Evolutionary conservation across 2,113 vertebrate genomes (phyloP).

Genomic region (Pardalotus punctatus): DNA sequence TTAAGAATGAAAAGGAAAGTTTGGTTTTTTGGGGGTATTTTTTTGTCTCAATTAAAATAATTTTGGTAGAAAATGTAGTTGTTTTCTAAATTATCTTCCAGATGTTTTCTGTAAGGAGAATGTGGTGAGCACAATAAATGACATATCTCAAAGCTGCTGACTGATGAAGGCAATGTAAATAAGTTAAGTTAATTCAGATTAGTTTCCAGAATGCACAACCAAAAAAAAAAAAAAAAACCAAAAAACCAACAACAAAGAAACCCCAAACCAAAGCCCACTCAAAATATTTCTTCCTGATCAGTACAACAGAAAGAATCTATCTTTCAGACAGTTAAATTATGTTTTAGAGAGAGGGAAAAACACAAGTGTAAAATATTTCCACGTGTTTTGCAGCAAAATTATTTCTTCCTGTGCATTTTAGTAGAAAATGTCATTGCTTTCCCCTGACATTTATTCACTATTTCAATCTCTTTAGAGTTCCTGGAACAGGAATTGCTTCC

Average conservation of each 20-base stretch:
- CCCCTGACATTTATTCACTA: neutral
- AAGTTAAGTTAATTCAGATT: neutral
- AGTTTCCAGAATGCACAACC: neutral
- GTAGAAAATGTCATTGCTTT: neutral
- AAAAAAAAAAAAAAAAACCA: neutral
- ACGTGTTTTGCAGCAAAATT: neutral
- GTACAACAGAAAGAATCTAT: neutral
- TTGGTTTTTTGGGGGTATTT: neutral
- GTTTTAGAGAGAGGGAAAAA: neutral
- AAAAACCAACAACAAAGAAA: neutral
- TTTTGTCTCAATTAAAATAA: neutral
- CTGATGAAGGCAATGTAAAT: neutral
- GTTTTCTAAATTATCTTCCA: neutral
- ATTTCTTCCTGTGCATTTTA: neutral
- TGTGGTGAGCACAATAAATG: neutral
- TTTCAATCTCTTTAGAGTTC: neutral
- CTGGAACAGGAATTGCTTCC: neutral
- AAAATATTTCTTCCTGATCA: neutral
- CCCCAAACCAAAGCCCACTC: neutral
- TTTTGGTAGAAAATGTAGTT: neutral
- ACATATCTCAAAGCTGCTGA: neutral
- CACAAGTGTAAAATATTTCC: neutral
- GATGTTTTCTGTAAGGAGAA: neutral
- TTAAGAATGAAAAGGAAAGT: neutral
- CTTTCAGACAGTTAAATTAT: neutral